A percentile compares a stretch with the other conserved stretches of the same genome.
Conservation (phyloP, 2,888 invertebrate species). For the Agriopis leucophaearia region DNA sequence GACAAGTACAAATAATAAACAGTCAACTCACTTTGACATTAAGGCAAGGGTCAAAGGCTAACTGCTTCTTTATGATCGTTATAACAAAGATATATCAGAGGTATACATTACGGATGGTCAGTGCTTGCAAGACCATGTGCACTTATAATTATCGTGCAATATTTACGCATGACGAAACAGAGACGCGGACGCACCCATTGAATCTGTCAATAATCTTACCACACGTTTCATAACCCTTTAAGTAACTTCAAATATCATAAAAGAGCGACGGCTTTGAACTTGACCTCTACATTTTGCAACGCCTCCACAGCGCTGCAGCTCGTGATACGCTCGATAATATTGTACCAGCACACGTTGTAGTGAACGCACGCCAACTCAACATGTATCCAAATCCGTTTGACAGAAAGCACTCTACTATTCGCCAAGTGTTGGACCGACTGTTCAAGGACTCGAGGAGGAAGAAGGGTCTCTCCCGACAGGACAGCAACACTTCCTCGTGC, state of each 20-base stretch:
- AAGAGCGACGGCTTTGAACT: conserved; percentile 57
- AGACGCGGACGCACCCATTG: conserved; percentile 45
- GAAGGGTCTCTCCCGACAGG: conserved; percentile 65
- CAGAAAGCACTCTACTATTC: conserved; percentile 89
- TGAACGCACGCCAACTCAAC: conserved; percentile 59
- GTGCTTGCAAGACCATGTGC: conserved; percentile 18
- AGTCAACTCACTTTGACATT: conserved; percentile 19
- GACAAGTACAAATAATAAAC: conserved; percentile 4
- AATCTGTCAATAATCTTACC: conserved; percentile 54
- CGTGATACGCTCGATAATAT: conserved; percentile 31
- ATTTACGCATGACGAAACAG: conserved; percentile 36
- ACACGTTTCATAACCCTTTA: conserved; percentile 54
- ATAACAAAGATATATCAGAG: not conserved
- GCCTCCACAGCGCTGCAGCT: conserved; percentile 54
- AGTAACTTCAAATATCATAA: conserved; percentile 46
- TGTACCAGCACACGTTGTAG: conserved; percentile 49
- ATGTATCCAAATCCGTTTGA: conserved; percentile 91
- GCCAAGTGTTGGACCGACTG: conserved; percentile 88
- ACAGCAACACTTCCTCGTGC: conserved; percentile 62
- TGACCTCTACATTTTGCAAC: conserved; percentile 62
- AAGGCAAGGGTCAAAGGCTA: conserved; percentile 14
- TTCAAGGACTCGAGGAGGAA: conserved; percentile 70
- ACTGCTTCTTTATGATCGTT: not conserved
- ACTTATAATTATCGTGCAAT: conserved; percentile 37
- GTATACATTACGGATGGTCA: conserved; percentile 15